phyloP scores from a whole-genome alignment of 2,113 vertebrate species.

The Scytalopus superciliaris region DNA sequence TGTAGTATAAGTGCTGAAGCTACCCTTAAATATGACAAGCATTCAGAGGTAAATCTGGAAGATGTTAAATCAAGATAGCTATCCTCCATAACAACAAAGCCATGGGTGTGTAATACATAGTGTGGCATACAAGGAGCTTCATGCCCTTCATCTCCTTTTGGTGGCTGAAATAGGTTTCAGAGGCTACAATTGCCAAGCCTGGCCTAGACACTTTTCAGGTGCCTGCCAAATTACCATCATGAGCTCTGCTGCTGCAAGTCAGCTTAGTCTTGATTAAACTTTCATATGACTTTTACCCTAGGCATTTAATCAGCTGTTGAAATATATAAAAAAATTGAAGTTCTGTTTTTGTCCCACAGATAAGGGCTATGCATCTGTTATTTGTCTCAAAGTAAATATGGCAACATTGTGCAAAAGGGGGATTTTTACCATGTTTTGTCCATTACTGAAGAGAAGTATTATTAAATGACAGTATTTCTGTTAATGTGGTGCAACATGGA shows the following conservation, averaged over 20 bases:
- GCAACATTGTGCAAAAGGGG: background rate
- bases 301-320: background rate
- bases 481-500: background rate
- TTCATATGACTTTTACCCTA: background rate
- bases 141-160: background rate
- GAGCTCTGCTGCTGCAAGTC: background rate
- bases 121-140: background rate
- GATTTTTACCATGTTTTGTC: background rate
- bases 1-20: background rate
- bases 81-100: background rate
- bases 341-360: background rate
- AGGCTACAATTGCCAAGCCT: background rate
- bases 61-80: background rate
- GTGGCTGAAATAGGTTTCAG: background rate
- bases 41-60: background rate
- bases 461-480: background rate
- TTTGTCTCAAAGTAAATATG: background rate
- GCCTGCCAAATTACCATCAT: background rate
- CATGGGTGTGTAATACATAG: rapidly evolving
- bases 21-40: background rate
- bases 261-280: background rate
- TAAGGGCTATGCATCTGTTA: background rate
- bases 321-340: background rate
- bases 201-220: background rate
- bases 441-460: background rate